Evolutionary conservation across 1,140 invertebrate species (phyloP), one percentile per base, ranked within the genome.

Genomic region (Drosophila lacteicornis): DNA sequence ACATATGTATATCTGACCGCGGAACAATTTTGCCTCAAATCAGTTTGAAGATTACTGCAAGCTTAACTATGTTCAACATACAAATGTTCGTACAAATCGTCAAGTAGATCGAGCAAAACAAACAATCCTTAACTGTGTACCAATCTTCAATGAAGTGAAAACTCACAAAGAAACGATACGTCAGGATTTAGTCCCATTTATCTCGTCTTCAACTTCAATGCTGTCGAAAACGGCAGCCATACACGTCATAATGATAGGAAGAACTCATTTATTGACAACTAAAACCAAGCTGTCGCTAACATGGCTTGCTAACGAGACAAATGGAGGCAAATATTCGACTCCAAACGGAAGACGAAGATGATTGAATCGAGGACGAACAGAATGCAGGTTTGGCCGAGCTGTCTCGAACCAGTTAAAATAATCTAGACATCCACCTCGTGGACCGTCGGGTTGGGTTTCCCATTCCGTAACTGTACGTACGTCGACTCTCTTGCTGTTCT

Each of bases 151-250:
- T 42, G 40, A 15, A 36, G 40, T n/a, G 13, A 13, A 55, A 17
- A 30, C 51, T 42, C 40, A 15, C 13, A 53, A n/a, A 27, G n/a
- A 11, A 53, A 53, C 30, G 30, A 53, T 5, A 53, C 50, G 6
- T 53, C 51, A 11, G 51, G 51, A 15, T 38, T 53, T 30, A 53
- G 51, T 30, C 51, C 51, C 6, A 53, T 33, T 12, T n/a, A 53
- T 36, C 15, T 53, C 6, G 51, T 53, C 15, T 38, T 53, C 15
- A 30, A 53, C n/a, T 53, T 53, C n/a, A 53, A 53, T 9, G 27
- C 30, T 33, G 17, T 53, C 51, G 51, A 53, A 17, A 38, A 55
- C 51, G n/a, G 27, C 27, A 33, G 33, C 19, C 50, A 38, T 9
- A 4, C 11, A 8, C 5, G 36, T 3, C 36, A 38, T 38, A 9